phyloP scores from a whole-genome alignment of 1,140 invertebrate genomes.

The Aphis gossypii region DNA sequence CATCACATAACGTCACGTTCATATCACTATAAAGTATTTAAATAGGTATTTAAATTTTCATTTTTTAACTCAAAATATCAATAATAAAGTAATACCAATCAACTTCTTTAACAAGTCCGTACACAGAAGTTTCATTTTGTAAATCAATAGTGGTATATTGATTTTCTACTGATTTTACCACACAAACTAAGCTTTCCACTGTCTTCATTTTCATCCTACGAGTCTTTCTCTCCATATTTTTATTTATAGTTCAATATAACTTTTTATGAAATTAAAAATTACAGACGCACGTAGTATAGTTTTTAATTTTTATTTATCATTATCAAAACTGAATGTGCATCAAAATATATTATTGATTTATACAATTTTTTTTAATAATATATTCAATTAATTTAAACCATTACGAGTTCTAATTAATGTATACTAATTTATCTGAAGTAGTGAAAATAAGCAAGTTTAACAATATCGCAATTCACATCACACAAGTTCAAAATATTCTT shows the following conservation, averaged over 20 bases:
- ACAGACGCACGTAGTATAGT: neutral
- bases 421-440: too few relatives aligned
- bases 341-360: neutral
- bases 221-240: constrained; percentile 3
- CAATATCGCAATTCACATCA: too few relatives aligned
- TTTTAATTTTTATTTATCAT: neutral
- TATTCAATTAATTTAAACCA: neutral
- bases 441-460: too few relatives aligned
- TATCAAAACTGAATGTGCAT: neutral
- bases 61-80: neutral
- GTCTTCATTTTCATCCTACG: constrained; percentile 58
- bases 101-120: constrained; percentile 57
- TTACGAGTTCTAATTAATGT: too few relatives aligned
- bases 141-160: constrained; percentile 58
- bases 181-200: constrained; percentile 59
- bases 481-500: too few relatives aligned
- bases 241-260: neutral
- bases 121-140: constrained; percentile 57
- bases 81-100: constrained; percentile 38
- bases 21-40: constrained; percentile 38
- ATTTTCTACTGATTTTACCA: constrained; percentile 56
- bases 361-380: neutral
- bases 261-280: constrained; percentile 8
- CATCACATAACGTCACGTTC: constrained; percentile 32
- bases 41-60: neutral